Percentiles rank a stretch among this genome's conserved stretches.
These are phyloP conservation scores for Axea sp. DNA, from an alignment of 2,888 invertebrate species.

Conservation along the genomic window DNA sequence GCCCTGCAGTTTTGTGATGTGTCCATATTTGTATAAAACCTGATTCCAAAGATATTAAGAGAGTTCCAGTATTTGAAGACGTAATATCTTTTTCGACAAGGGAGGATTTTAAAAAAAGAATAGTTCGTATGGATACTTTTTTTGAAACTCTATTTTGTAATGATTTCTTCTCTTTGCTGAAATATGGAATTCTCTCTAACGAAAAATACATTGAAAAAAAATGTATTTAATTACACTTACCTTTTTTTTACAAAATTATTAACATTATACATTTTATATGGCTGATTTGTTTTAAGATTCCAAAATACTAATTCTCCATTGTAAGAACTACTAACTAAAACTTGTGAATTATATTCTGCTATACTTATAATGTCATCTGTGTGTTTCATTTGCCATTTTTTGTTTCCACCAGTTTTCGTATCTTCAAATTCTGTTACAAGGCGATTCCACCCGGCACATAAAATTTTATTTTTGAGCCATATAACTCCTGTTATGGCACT, in stretches of 20 bases:
- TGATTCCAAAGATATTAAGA: conserved; percentile 87
- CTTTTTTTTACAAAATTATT: conserved; percentile 77
- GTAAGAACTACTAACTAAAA: conserved; percentile 88
- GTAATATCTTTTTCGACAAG: conserved; percentile 74
- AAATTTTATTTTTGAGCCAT: conserved; percentile 82
- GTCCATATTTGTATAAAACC: conserved; percentile 91
- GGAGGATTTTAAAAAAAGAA: conserved; percentile 84
- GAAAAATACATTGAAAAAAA: too few species aligned
- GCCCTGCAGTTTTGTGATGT: conserved; percentile 87
- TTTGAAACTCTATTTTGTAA: not conserved
- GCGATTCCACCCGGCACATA: conserved; percentile 90
- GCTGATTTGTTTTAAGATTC: conserved; percentile 90
- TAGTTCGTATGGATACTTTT: conserved; percentile 20
- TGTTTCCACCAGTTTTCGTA: conserved; percentile 82
- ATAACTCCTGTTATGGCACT: conserved; percentile 81
- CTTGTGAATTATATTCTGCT: conserved; percentile 82
- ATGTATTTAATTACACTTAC: too few species aligned
- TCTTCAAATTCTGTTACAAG: conserved; percentile 86
- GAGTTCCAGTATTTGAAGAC: conserved; percentile 81
- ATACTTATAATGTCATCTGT: conserved; percentile 86
- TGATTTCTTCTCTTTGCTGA: not conserved
- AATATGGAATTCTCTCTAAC: too few species aligned
- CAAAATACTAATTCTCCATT: conserved; percentile 90
- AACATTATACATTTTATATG: conserved; percentile 80
- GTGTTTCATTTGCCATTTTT: conserved; percentile 87